These are phyloP conservation scores for Pheucticus melanocephalus DNA, from an alignment of 2,113 vertebrate species.

Conservation along the genomic window DNA sequence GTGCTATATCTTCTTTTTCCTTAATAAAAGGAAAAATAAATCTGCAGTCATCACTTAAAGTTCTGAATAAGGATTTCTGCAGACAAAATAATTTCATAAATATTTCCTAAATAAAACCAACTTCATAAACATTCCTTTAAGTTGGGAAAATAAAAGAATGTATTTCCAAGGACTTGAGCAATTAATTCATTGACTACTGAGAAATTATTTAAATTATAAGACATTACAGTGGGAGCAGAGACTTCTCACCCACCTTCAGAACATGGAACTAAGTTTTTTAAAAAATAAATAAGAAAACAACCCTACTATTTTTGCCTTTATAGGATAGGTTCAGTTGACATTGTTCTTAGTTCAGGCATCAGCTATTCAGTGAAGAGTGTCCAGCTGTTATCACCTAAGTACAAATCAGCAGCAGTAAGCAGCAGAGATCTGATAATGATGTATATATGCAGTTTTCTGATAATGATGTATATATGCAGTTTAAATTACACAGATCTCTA, in stretches of 20 bases:
- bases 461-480: not conserved
- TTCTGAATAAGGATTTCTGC: not conserved
- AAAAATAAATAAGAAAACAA: not conserved
- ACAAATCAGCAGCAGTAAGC: not conserved
- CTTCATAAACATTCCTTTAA: not conserved
- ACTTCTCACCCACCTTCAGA: not conserved
- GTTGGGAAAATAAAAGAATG: rapidly evolving
- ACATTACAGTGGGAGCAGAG: not conserved
- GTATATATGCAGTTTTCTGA: not conserved
- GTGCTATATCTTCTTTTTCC: not conserved
- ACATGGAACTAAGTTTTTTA: not conserved
- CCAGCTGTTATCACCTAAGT: not conserved
- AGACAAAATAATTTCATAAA: not conserved
- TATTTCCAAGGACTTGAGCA: not conserved
- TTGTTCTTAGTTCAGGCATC: not conserved
- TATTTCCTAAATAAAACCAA: not conserved
- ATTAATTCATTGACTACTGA: not conserved
- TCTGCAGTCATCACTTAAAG: not conserved
- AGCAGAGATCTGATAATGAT: not conserved
- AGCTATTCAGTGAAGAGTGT: not conserved
- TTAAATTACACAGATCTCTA: not conserved
- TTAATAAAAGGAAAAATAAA: not conserved
- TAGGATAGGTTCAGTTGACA: not conserved
- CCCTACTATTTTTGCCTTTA: not conserved
- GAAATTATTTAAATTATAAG: not conserved